Conservation (phyloP, 1,140 invertebrate genomes). For the Drosophila pseudoobscura region DNA sequence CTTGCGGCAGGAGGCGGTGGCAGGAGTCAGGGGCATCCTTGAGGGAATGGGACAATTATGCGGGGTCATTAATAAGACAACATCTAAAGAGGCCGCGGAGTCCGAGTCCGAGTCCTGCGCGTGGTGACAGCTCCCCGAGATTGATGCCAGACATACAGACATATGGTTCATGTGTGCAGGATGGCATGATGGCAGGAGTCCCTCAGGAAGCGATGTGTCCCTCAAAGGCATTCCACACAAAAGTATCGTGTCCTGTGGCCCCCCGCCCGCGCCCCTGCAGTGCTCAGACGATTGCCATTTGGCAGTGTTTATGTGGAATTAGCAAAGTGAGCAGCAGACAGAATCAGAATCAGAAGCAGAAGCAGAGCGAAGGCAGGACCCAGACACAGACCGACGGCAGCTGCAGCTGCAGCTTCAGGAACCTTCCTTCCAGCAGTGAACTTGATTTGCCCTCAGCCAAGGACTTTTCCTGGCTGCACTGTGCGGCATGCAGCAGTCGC, state of each 20-base stretch:
- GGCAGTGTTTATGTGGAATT: constrained; percentile 60
- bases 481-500: constrained; percentile 14
- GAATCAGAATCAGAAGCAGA: constrained; percentile 35
- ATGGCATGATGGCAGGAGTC: not conserved
- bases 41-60: constrained; percentile 36
- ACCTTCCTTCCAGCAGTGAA: constrained; percentile 53
- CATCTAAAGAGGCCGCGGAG: constrained; percentile 25
- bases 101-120: constrained; percentile 1
- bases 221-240: constrained; percentile 23
- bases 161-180: constrained; percentile 4
- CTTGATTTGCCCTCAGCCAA: constrained; percentile 82
- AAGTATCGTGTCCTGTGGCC: constrained; percentile 5
- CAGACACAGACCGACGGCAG: constrained; percentile 5
- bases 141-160: constrained; percentile 39
- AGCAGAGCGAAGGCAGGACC: constrained; percentile 11
- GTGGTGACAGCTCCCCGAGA: constrained; percentile 46
- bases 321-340: constrained; percentile 52
- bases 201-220: constrained; percentile 6
- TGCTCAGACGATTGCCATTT: constrained; percentile 41
- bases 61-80: constrained; percentile 49
- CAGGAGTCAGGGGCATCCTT: not conserved
- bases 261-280: not conserved
- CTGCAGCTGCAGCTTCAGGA: constrained; percentile 3
- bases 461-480: constrained; percentile 58
- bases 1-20: too few species aligned